A percentile compares a stretch with the other conserved stretches of the same genome.
Conservation (phyloP, 2,113 vertebrate genomes). For the Menidia beryllina region DNA sequence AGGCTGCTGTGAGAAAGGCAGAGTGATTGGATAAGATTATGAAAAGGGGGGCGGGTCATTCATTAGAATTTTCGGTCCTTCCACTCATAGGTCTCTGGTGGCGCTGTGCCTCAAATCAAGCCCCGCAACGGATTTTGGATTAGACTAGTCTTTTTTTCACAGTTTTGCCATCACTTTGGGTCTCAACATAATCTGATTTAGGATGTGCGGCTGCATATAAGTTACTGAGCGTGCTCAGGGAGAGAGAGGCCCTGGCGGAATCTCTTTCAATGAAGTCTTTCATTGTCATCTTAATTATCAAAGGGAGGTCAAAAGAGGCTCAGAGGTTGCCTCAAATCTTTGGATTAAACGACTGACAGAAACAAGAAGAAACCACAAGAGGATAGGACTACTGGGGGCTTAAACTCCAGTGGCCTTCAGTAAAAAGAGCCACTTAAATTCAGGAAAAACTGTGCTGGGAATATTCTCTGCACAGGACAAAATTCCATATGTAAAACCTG, state of each 20-base stretch:
- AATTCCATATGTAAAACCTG: background rate
- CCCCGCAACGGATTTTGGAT: constrained; percentile 63
- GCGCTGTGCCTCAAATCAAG: constrained; percentile 38
- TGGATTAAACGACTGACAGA: constrained; percentile 41
- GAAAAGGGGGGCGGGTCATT: constrained; percentile 53
- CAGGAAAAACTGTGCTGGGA: background rate
- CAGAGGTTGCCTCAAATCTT: constrained; percentile 26
- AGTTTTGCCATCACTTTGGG: constrained; percentile 48
- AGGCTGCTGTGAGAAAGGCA: constrained; percentile 69
- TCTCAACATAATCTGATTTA: constrained; percentile 57
- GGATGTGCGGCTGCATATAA: constrained; percentile 59
- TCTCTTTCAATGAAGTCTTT: constrained; percentile 59
- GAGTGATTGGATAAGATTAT: constrained; percentile 77
- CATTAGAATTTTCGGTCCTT: constrained; percentile 50
- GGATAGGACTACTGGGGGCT: background rate
- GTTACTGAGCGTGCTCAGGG: constrained; percentile 18
- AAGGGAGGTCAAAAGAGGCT: constrained; percentile 34
- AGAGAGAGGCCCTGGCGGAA: constrained; percentile 21
- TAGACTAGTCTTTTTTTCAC: constrained; percentile 57
- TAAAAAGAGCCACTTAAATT: constrained; percentile 1
- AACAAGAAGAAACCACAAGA: constrained; percentile 33
- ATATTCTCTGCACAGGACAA: constrained; percentile 18
- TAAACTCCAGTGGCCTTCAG: constrained; percentile 2
- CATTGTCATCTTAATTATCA: constrained; percentile 48
- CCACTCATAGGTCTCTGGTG: constrained; percentile 42